Conservation (phyloP, 2,888 invertebrate species). For the Taphrorychus bicolor region DNA sequence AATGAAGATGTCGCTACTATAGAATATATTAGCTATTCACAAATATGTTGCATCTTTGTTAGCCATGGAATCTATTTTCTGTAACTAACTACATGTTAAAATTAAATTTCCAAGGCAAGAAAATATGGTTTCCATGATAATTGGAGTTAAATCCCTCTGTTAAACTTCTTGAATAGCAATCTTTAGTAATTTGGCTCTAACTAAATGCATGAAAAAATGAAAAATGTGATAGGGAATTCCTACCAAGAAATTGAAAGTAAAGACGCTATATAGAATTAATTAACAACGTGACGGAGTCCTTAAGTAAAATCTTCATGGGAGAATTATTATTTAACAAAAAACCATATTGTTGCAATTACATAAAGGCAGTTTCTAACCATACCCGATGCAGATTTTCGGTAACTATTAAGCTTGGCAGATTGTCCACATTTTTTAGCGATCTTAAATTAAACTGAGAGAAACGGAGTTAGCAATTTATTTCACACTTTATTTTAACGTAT, state of each 20-base stretch:
- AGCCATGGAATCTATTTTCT: no score
- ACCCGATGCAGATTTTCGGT: constrained; percentile 6
- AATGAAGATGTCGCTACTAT: no score
- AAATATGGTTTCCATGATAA: no score
- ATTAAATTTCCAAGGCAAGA: no score
- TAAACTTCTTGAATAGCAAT: no score
- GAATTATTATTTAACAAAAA: constrained; percentile 4
- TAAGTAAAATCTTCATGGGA: not conserved
- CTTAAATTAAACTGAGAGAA: constrained; percentile 1
- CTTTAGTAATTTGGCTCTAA: no score
- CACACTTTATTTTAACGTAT: not conserved
- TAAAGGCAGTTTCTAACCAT: constrained; percentile 7
- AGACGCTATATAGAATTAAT: not conserved
- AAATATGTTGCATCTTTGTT: no score
- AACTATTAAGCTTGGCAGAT: not conserved
- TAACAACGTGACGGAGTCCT: not conserved
- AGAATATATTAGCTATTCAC: no score
- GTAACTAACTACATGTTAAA: no score
- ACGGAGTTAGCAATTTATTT: constrained; percentile 7
- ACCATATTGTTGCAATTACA: not conserved
- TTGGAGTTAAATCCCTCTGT: no score
- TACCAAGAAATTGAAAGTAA: not conserved
- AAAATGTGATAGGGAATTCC: not conserved
- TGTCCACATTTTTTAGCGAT: not conserved
- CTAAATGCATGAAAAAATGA: not conserved